A percentile compares a stretch with the other conserved stretches of the same genome.
phyloP scores from a whole-genome alignment of 2,797 vertebrate genomes.

The Phrynocephalus forsythii region DNA sequence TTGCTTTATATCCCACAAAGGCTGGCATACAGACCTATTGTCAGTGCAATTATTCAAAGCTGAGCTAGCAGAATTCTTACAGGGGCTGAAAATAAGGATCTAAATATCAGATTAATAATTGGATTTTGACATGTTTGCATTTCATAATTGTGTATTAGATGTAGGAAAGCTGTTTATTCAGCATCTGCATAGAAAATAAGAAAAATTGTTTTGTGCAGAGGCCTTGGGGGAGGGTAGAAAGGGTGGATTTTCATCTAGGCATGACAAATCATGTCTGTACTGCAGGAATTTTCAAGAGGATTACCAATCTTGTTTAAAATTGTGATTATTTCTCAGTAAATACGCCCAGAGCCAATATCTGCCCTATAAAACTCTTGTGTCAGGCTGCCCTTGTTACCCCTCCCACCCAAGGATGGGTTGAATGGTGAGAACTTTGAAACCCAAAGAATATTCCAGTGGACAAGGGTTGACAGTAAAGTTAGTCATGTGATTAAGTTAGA shows the following conservation, averaged over 20 bases:
- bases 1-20: conserved; percentile 48
- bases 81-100: conserved; percentile 65
- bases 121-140: conserved; percentile 58
- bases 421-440: not conserved
- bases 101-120: conserved; percentile 73
- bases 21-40: conserved; percentile 31
- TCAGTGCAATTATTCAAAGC: conserved; percentile 67
- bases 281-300: not conserved
- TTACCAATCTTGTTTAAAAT: conserved; percentile 45
- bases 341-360: conserved; percentile 11
- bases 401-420: not conserved
- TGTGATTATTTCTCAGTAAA: conserved; percentile 29
- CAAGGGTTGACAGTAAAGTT: no score
- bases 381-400: conserved; percentile 18
- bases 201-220: conserved; percentile 37
- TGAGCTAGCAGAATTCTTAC: conserved; percentile 65
- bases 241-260: conserved; percentile 12
- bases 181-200: conserved; percentile 15
- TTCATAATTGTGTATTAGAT: conserved; percentile 51
- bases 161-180: conserved; percentile 63
- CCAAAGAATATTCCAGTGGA: no score
- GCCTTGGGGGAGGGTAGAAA: conserved; percentile 16
- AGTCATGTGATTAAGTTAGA: no score
- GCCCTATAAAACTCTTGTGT: not conserved
- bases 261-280: conserved; percentile 19